Base-by-base conservation (phyloP, 2,113 vertebrate genomes). In the Rhynchomys soricoides region DNA sequence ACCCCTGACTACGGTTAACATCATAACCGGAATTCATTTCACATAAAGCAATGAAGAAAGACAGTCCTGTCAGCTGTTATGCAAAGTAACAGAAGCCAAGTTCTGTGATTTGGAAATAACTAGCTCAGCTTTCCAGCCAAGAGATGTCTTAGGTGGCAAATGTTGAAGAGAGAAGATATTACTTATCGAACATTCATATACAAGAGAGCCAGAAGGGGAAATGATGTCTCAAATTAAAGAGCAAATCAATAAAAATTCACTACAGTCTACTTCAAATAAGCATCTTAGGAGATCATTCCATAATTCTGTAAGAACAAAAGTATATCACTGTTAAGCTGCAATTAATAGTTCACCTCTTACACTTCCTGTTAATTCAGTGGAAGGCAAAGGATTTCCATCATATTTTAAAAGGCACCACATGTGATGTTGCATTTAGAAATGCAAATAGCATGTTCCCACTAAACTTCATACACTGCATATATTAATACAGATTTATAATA, bases 111-210 rank as follows among this genome's bases (percentile, higher is more conserved):
- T 74, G 89, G 82, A 95, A 97, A 86, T 31, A 37, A 12, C 90
- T 48, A 91, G 81, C 29, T 40, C 55, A 86, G 97, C 97, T 19
- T 95, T 48, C 88, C 79, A 91, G 90, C 93, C 97, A 97, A 89
- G 57, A 87, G 26, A n/a, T 96, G 98, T 97, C 93, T 96, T 85
- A 94, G 93, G 94, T 93, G n/a, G 81, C 83, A 96, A 52, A 29
- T 78, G 34, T 86, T 75, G 92, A 96, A 91, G 87, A 97, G 90
- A 97, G 92, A 93, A 90, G 73, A 31, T 87, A 95, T 97, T 98
- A 91, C 90, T 98, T 93, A 97, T 62, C 96, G 97, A 95, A 97
- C 97, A 88, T n/a, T 97, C 95, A 97, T 73, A 96, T 40, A 70
- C 86, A 97, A 97, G 95, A 96, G 43, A 50, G 40, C 62, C 97